These are phyloP conservation scores for Lysandra coridon DNA, from an alignment of 2,888 invertebrate species.

Conservation along the genomic window DNA sequence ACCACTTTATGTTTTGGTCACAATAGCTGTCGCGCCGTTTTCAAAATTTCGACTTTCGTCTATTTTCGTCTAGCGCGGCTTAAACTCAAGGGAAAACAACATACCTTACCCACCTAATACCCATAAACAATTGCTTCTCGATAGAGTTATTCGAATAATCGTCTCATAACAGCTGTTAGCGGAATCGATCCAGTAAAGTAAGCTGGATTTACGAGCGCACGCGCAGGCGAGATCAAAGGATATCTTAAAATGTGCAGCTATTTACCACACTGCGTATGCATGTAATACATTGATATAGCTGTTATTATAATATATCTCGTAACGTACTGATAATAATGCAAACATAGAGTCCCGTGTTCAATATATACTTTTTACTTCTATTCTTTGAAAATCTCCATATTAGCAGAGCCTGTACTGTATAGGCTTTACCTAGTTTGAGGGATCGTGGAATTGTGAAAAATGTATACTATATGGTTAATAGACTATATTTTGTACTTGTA, in stretches of 20 bases:
- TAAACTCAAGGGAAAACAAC: not conserved
- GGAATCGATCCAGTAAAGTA: slow-evolving; percentile 54
- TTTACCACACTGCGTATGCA: slow-evolving; percentile 27
- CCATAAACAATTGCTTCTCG: slow-evolving; percentile 44
- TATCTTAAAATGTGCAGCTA: slow-evolving; percentile 46
- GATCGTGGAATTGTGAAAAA: not conserved
- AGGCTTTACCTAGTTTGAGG: not conserved
- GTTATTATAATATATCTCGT: not conserved
- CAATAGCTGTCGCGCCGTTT: not conserved
- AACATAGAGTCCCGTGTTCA: not conserved
- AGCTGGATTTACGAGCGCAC: slow-evolving; percentile 53
- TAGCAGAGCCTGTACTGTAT: not conserved
- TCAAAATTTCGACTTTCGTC: not conserved
- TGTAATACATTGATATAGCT: slow-evolving; percentile 36
- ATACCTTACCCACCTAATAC: slow-evolving; percentile 19
- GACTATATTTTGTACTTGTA: too few species aligned
- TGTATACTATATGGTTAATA: not conserved
- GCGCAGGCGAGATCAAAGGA: slow-evolving; percentile 54
- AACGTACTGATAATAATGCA: slow-evolving; percentile 1
- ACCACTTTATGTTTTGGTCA: not conserved
- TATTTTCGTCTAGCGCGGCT: slow-evolving; percentile 18
- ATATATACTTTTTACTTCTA: slow-evolving; percentile 33
- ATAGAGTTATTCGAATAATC: slow-evolving; percentile 48
- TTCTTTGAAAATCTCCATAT: not conserved
- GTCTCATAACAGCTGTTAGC: slow-evolving; percentile 45